Evolutionary conservation across 1,140 invertebrate genomes (phyloP), one percentile per base, ranked within the genome.

Genomic region (Drosophila rufa): DNA sequence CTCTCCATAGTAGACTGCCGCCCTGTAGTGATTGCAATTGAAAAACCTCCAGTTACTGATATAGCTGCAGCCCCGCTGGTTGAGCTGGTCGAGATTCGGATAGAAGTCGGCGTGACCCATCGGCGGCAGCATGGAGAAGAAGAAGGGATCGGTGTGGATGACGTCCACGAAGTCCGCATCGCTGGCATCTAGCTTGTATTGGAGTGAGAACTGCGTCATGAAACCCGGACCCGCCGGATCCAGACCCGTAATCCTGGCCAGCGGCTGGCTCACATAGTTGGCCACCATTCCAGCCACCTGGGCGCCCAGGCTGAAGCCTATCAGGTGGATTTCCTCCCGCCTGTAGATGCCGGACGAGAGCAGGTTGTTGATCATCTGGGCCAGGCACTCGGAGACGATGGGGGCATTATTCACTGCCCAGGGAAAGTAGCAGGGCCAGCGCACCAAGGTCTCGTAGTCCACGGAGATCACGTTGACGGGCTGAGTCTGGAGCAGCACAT

Each of bases 261-360:
- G 58, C 9, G 80, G 79, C 19, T 80, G 48, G 2, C 67, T 60
- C 36, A 82, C 66, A 75, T 80, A 73, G 15, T 93, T 93, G n/a
- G 92, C 78, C 17, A 97, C 96, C 85, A 98, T 98, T 1, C 97
- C 98, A 0, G 97, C 97, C 1, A 98, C 95, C 87, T 99, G 98
- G 3, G 97, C 97, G 0, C 98, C 98, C 59, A 97, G 93, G 68
- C 96, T 96, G 93, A 98, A 98, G 0, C 98, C 98, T 79, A 99
- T 96, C 33, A 99, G 79, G 87, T 99, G 98, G 25, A 97, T 80
- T 15, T 91, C 61, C 15, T 79, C 56, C 93, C 70, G 95, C 94
- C 43, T 94, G 93, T 71, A 94, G 71, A 62, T 94, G 92, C n/a
- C 95, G 91, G 50, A 94, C 48, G 55, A 79, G 0, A 82, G 46